phyloP scores from a whole-genome alignment of 2,888 invertebrate species.

The Platycheirus albimanus region DNA sequence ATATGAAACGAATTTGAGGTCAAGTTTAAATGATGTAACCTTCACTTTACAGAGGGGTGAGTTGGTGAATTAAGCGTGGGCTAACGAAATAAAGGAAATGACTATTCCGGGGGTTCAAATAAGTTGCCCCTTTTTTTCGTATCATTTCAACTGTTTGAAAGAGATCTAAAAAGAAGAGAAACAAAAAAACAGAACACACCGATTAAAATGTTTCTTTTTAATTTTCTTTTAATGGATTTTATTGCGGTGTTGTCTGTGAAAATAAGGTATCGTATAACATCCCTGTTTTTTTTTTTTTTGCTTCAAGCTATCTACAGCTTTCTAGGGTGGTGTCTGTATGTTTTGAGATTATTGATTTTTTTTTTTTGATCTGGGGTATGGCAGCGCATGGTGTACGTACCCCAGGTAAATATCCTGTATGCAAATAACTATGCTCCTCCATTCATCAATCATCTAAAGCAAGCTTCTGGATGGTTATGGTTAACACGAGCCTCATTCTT shows the following conservation, averaged over 20 bases:
- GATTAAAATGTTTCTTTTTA: conserved; percentile 25
- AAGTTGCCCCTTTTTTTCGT: conserved; percentile 7
- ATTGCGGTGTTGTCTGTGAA: background rate
- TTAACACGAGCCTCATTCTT: conserved; percentile 26
- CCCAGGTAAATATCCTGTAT: conserved; percentile 31
- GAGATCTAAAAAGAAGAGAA: too few relatives aligned
- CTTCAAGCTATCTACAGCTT: too few relatives aligned
- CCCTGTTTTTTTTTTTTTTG: conserved; percentile 7
- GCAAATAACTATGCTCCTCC: conserved; percentile 28
- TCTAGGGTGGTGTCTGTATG: background rate
- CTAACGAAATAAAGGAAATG: conserved; percentile 18
- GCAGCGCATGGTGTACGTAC: background rate
- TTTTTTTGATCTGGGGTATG: conserved; percentile 4
- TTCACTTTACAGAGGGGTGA: conserved; percentile 31
- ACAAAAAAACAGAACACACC: too few relatives aligned
- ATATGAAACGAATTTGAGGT: conserved; percentile 62
- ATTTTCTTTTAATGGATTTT: conserved; percentile 16
- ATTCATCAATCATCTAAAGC: conserved; percentile 67
- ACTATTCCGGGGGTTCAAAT: conserved; percentile 26
- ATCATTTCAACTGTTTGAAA: background rate
- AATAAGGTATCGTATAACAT: conserved; percentile 4
- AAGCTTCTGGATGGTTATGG: conserved; percentile 36
- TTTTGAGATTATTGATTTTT: conserved; percentile 34
- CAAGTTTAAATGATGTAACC: conserved; percentile 68
- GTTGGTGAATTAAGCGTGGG: conserved; percentile 12